Evolutionary conservation across 2,888 invertebrate species (phyloP).

Genomic region (Eupithecia dodoneata): DNA sequence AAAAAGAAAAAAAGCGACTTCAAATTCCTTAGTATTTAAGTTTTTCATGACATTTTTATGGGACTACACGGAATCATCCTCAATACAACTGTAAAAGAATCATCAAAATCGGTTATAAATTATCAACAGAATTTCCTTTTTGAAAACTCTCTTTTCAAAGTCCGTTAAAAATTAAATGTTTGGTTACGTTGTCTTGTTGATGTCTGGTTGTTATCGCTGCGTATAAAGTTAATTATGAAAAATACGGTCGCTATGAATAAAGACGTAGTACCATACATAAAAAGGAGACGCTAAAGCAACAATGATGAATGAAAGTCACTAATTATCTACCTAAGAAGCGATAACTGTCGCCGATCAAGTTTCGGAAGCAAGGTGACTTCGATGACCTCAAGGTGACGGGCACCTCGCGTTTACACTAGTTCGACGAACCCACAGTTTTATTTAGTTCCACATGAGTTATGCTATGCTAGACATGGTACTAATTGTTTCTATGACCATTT

Average conservation of each 20-base stretch:
- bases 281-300: slow-evolving; percentile 48
- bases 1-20: no score
- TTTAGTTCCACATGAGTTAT: slow-evolving; percentile 52
- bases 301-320: slow-evolving; percentile 69
- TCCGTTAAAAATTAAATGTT: background rate
- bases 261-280: background rate
- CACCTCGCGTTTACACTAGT: slow-evolving; percentile 62
- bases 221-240: background rate
- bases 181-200: background rate
- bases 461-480: slow-evolving; percentile 35
- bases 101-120: no score
- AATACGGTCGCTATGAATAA: background rate
- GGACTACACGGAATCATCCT: no score
- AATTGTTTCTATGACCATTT: slow-evolving; percentile 1
- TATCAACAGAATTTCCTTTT: no score
- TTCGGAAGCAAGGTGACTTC: slow-evolving; percentile 80
- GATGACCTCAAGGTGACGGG: slow-evolving; percentile 78
- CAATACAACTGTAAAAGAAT: no score
- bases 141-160: no score
- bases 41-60: no score
- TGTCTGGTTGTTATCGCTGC: background rate
- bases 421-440: slow-evolving; percentile 66
- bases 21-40: no score
- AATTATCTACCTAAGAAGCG: slow-evolving; percentile 56
- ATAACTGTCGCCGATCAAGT: slow-evolving; percentile 76